phyloP scores from a whole-genome alignment of 2,888 invertebrate genomes.

The Dicranocentrus wangi region DNA sequence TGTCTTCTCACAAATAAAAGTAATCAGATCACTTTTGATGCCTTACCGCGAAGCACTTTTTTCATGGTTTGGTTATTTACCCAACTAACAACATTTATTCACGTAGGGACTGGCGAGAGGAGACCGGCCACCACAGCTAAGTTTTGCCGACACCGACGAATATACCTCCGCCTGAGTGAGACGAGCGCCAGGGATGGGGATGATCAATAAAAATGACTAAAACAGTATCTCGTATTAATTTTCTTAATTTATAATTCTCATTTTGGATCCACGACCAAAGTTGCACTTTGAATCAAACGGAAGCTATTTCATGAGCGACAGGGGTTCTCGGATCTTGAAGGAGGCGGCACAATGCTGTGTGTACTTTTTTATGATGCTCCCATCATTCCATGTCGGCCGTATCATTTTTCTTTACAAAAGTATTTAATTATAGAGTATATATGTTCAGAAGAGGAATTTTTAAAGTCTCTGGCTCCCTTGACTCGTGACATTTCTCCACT shows the following conservation, averaged over 20 bases:
- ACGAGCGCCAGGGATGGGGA: constrained; percentile 52
- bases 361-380: too few relatives aligned
- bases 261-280: constrained; percentile 23
- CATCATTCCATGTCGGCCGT: too few relatives aligned
- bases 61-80: constrained; percentile 32
- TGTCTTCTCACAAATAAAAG: constrained; percentile 49
- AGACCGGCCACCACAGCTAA: constrained; percentile 25
- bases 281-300: constrained; percentile 26
- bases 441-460: too few relatives aligned
- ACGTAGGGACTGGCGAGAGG: constrained; percentile 51
- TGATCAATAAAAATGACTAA: constrained; percentile 60
- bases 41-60: constrained; percentile 50
- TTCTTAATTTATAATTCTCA: constrained; percentile 50
- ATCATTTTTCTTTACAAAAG: too few relatives aligned
- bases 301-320: constrained; percentile 38
- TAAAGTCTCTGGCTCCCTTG: too few relatives aligned
- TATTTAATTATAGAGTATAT: too few relatives aligned
- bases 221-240: constrained; percentile 51
- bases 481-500: too few relatives aligned
- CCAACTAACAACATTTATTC: constrained; percentile 47
- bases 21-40: constrained; percentile 67
- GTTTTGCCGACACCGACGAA: constrained; percentile 55
- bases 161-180: constrained; percentile 62
- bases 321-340: constrained; percentile 29
- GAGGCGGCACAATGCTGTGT: too few relatives aligned